phyloP scores from a whole-genome alignment of 2,888 invertebrate species.

The Vanessa cardui region DNA sequence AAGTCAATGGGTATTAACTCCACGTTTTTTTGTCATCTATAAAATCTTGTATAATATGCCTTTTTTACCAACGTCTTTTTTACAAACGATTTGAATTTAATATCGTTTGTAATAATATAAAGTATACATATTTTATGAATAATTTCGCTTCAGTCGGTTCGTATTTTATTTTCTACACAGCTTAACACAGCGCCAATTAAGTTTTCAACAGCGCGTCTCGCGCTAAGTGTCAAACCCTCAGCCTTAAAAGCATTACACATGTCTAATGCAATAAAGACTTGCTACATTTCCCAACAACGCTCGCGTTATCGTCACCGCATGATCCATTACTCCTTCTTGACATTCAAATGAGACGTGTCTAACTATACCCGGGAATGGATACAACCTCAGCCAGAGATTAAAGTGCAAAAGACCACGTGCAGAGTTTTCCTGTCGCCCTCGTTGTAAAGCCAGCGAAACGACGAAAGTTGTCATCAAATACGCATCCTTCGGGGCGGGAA shows the following conservation, averaged over 20 bases:
- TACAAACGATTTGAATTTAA: no score
- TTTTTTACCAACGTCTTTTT: no score
- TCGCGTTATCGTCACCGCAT: constrained; percentile 34
- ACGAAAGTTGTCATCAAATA: constrained; percentile 81
- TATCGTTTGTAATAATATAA: background rate
- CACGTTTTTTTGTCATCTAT: no score
- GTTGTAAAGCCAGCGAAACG: constrained; percentile 55
- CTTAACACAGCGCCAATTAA: constrained; percentile 41
- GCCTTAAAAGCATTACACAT: constrained; percentile 46
- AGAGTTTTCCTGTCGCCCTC: constrained; percentile 48
- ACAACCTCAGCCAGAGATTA: constrained; percentile 41
- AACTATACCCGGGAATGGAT: constrained; percentile 36
- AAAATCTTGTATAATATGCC: no score
- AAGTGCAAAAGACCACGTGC: constrained; percentile 48
- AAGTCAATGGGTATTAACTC: no score
- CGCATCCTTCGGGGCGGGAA: constrained; percentile 79
- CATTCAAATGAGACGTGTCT: constrained; percentile 36
- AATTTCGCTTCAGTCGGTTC: constrained; percentile 1
- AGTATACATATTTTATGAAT: no score
- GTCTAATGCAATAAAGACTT: constrained; percentile 48
- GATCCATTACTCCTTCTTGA: constrained; percentile 41
- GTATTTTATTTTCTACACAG: constrained; percentile 23
- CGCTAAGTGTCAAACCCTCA: constrained; percentile 44
- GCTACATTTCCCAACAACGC: constrained; percentile 31
- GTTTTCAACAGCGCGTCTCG: constrained; percentile 41